Base-by-base conservation (phyloP, 2,888 invertebrate genomes). In the Macrosoma leucophasiata region DNA sequence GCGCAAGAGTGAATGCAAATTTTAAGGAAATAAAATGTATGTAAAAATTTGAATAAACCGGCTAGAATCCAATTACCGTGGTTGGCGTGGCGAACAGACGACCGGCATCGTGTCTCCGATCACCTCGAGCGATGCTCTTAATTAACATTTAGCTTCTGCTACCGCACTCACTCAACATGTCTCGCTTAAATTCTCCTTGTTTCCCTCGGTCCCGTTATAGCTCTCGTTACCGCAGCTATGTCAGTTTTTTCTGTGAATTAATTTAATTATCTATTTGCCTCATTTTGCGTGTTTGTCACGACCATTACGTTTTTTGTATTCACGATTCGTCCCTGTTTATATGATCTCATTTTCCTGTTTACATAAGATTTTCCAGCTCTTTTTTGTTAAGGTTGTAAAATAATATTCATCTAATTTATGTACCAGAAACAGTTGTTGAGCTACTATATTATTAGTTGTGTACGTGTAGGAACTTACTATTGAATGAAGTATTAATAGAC, bases 61-160 rank as follows among this genome's bases (percentile, higher is more conserved):
- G 54, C 52, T 46, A 49, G 52, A 48, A 57, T 65, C 69, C 74
- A 78, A 78, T 78, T 76, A 77, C 63, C 38, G 53, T 39, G 48
- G 51, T 38, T 33, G 34, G n/a, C 50, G 50, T 40, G 50, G 51
- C 56, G 52, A 56, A 48, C 46, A 41, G 47, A 47, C 31, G 39
- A 41, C 41, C 47, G 50, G 55, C 52, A 58, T 59, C 62, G 58
- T 57, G 58, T 56, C 56, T 53, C 55, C 58, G 76, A 78, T 78
- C 75, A 65, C 66, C 66, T 64, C 54, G 37, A 43, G 51, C 59
- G 75, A 74, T 75, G 72, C 55, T 69, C 66, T 76, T 76, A 79
- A 79, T 81, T 79, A 79, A 74, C 68, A 68, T 77, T 73, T 63
- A 68, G 58, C 62, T 69, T 61, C 60, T 58, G 71, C 74, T 75